A percentile compares a stretch with the other conserved stretches of the same genome.
Evolutionary conservation across 2,797 vertebrate species (phyloP).

Genomic region (Myotis vivesi): DNA sequence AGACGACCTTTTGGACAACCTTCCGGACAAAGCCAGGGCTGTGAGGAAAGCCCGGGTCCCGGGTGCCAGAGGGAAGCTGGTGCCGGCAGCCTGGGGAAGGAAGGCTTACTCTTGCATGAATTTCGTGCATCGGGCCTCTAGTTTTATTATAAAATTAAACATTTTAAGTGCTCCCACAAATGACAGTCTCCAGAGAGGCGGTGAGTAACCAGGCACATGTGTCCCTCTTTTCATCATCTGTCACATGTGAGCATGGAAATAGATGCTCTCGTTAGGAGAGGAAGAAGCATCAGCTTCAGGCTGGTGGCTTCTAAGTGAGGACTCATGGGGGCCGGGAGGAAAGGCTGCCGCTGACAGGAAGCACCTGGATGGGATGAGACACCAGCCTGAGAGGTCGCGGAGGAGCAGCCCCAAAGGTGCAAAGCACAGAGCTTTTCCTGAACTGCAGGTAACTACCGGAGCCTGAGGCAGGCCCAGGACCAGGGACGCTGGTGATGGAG

Average conservation of each 20-base stretch:
- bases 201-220: not conserved
- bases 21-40: too few relatives aligned
- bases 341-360: not conserved
- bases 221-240: not conserved
- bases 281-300: not conserved
- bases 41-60: too few relatives aligned
- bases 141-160: not conserved
- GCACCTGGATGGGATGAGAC: not conserved
- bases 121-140: too few relatives aligned
- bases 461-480: not conserved
- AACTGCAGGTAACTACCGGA: not conserved
- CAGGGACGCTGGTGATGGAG: not conserved
- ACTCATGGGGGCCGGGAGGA: not conserved
- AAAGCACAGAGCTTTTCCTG: not conserved
- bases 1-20: too few relatives aligned
- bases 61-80: too few relatives aligned
- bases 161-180: not conserved
- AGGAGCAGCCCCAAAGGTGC: not conserved
- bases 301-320: not conserved
- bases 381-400: not conserved
- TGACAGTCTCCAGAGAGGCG: slow-evolving; percentile 21
- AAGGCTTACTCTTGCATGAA: too few relatives aligned
- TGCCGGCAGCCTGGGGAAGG: too few relatives aligned
- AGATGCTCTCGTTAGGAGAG: slow-evolving; percentile 1
- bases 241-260: slow-evolving; percentile 37